Evolutionary conservation across 2,888 invertebrate species (phyloP), one percentile per base, ranked within the genome.

Genomic region (Cosmia pyralina): DNA sequence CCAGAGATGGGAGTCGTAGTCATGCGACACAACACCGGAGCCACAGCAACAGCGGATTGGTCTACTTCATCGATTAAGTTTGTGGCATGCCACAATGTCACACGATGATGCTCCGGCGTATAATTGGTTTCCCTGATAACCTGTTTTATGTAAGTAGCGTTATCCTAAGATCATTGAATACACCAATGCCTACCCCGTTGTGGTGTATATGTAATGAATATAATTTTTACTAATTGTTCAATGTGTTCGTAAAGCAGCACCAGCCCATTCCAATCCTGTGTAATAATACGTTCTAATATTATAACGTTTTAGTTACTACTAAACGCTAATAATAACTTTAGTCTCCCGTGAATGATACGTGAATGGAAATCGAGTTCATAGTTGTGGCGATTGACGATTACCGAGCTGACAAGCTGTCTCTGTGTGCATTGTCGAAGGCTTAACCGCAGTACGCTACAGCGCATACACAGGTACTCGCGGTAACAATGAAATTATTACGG

Each of bases 401-500:
- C 69, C 66, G 63, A 74, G 74, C 60, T 77, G 62, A 78, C 71
- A 74, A 69, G 44, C 71, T 71, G 57, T 65, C 60, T 41, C 7
- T 65, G 67, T 62, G 53, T 66, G 66, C 65, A 50, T 53, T 70
- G 59, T 73, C 44, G 46, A 62, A 58, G 46, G 69, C 22, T 70
- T 73, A 64, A 70, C 77, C 59, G 52, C 59, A 73, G 53, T 73
- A 44, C 60, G 50, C 46, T 67, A 59, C 53, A 52, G 44, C 50
- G 52, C 53, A 59, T 69, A 64, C 28, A 69, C 38, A 63, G 63
- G n/a, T 41, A 58, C 41, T 28, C 55, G 66, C 69, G 64, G 66
- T 60, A 67, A 81, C 68, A 78, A 77, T 77, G 53, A 70, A 77
- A 71, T 75, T 69, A 81, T 66, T 59, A 62, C 74, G 46, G n/a